Base-by-base conservation (phyloP, 92 coral and sea anemone species). In the Phymanthus crucifer region DNA sequence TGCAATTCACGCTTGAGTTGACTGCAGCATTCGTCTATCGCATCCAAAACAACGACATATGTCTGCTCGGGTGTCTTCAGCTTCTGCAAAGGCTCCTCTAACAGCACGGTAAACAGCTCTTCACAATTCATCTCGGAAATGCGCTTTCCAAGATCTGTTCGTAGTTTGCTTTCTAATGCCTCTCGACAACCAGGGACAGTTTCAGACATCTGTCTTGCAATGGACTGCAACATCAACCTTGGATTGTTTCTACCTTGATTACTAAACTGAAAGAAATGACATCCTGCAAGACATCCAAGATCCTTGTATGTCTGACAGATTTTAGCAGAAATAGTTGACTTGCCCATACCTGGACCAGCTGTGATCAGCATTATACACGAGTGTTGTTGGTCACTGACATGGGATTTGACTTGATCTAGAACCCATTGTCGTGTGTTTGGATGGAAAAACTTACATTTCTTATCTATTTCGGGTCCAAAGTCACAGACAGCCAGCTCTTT, bases 171-270 rank as follows among this genome's bases (percentile, higher is more conserved):
- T 12, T 82, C 74, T 18, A 87, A 78, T 33, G 64, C 75, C 19
- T 36, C 66, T 65, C 70, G 54, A 75, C 70, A 87, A 24, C 65
- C 78, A 34, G 87, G 79, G 26, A 82, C 12, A 26, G 74, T 75
- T 19, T 87, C 50, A 27, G 75, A 83, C 58, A 87, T 16, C 21
- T 83, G 87, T 26, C 78, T 48, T 21, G 90, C 83, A 38, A 86
- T 27, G 17, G 89, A 85, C 66, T 85, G 89, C 58, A 85, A 84
- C 80, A 86, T 73, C 56, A 81, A 32, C 72, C 48, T 66, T 13
- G 87, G 84, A 78, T 83, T 75, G 48, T 73, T 74, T 24, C 67
- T 61, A 10, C 70, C 57, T 0, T 33, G 35, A 32, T 83, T 74
- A 34, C 77, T 78, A 31, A 75, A 78, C 52, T 87, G 74, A 54